Evolutionary conservation across 2,888 invertebrate species (phyloP), one percentile per base, ranked within the genome.

Genomic region (Drosophila koepferae): DNA sequence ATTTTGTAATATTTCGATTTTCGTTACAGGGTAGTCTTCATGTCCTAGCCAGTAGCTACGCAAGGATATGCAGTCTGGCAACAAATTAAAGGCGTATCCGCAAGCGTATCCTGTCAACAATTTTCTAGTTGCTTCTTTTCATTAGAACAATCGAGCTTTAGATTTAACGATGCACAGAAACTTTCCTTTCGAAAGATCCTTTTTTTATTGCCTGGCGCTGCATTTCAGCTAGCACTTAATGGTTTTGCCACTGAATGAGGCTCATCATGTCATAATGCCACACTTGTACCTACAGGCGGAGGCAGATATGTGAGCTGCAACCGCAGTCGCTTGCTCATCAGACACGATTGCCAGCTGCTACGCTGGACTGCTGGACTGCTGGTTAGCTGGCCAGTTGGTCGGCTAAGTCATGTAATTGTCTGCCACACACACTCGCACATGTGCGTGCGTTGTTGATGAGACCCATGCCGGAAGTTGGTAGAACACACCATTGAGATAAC

Each of bases 81-180:
- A 84, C 80, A 90, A 91, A 91, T 91, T 91, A 91, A 90, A 89
- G 55, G 72, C 64, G 79, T 90, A 87, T 91, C 91, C 91, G 88
- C 71, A 82, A 83, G 77, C 76, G 89, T 85, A 90, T 91, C 92
- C 91, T 89, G 91, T 87, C 90, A 89, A 91, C 91, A 91, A 86
- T 90, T 91, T 91, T 84, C 87, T 69, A 85, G 83, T 80, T 88
- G 74, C 79, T 81, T 56, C 31, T 56, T 53, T 72, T 75, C 66
- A 69, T 74, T 58, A 59, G 67, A 81, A 80, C 86, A 86, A 86
- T 88, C 53, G 81, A 82, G 73, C 80, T 82, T 68, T 70, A 9
- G 70, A 69, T 55, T 69, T 71, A 56, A 68, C 69, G 62, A 73
- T 58, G 61, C 61, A 64, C 51, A 77, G 14, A 86, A 88, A 58